Evolutionary conservation across 2,888 invertebrate species (phyloP).

Genomic region (Limulus polyphemus): DNA sequence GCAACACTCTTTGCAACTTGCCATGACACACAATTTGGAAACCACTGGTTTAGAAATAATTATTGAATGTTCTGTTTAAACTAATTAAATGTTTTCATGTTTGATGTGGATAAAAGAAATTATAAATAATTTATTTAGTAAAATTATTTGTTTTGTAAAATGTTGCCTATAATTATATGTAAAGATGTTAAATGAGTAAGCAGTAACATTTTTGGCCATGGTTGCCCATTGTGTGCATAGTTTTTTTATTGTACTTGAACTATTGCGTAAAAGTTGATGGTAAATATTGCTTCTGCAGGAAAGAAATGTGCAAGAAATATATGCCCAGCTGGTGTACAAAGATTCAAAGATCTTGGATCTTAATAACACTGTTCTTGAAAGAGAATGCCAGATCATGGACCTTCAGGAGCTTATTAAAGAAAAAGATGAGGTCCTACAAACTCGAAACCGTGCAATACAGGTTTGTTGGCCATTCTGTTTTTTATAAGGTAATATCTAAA

Average conservation of each 20-base stretch:
- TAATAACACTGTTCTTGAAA: constrained; percentile 53
- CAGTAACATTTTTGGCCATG: too few relatives aligned
- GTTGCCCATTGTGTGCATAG: too few relatives aligned
- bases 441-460: constrained; percentile 56
- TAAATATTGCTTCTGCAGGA: constrained; percentile 11
- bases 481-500: background rate
- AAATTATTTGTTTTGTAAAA: too few relatives aligned
- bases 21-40: too few relatives aligned
- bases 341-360: constrained; percentile 53
- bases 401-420: constrained; percentile 65
- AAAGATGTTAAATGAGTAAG: too few relatives aligned
- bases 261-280: background rate
- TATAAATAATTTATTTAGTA: too few relatives aligned
- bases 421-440: constrained; percentile 68
- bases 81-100: background rate
- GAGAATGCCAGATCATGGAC: constrained; percentile 64
- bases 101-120: too few relatives aligned
- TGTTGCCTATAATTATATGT: too few relatives aligned
- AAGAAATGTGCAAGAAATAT: constrained; percentile 36
- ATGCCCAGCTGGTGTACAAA: constrained; percentile 45
- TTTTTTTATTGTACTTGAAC: too few relatives aligned
- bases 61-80: background rate
- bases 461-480: constrained; percentile 24
- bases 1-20: too few relatives aligned
- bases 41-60: background rate